phyloP scores from a whole-genome alignment of 1,140 invertebrate species.

The Lordiphosa mommai region DNA sequence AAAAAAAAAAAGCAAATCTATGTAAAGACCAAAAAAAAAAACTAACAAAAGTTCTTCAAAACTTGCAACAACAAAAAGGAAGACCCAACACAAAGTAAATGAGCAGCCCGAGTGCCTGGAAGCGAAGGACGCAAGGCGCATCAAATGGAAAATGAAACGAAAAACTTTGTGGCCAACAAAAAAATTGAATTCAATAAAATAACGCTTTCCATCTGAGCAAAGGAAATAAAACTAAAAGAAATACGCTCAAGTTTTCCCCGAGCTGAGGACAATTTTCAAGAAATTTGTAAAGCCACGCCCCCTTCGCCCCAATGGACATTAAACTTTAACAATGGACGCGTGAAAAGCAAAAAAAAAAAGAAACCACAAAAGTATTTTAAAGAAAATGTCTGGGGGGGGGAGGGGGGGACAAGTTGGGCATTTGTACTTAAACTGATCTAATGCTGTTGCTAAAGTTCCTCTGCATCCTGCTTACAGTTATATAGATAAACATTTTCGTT shows the following conservation, averaged over 20 bases:
- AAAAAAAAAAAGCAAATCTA: constrained; percentile 3
- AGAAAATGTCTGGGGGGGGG: constrained; percentile 1
- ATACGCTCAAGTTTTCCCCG: constrained; percentile 38
- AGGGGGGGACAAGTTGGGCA: constrained; percentile 25
- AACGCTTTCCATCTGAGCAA: constrained; percentile 58
- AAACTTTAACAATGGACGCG: constrained; percentile 60
- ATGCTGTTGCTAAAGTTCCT: constrained; percentile 44
- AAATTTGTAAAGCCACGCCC: constrained; percentile 59
- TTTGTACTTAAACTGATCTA: constrained; percentile 74
- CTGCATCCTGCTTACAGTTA: constrained; percentile 62
- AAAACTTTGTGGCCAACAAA: constrained; percentile 61
- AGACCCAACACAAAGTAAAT: constrained; percentile 56
- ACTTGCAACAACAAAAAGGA: constrained; percentile 32
- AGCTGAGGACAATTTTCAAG: constrained; percentile 54
- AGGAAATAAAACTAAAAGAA: constrained; percentile 39
- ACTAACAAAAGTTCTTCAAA: constrained; percentile 42
- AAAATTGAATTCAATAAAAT: constrained; percentile 66
- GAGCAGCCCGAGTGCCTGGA: constrained; percentile 27
- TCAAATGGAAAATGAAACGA: constrained; percentile 62
- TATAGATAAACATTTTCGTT: constrained; percentile 65
- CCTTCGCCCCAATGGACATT: constrained; percentile 31
- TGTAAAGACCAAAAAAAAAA: constrained; percentile 1
- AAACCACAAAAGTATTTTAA: constrained; percentile 58
- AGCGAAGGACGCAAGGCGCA: not conserved
- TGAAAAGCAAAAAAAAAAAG: constrained; percentile 34